A percentile compares a stretch with the other conserved stretches of the same genome.
Evolutionary conservation across 2,888 invertebrate genomes (phyloP).

Genomic region (Dinocampus coccinellae): DNA sequence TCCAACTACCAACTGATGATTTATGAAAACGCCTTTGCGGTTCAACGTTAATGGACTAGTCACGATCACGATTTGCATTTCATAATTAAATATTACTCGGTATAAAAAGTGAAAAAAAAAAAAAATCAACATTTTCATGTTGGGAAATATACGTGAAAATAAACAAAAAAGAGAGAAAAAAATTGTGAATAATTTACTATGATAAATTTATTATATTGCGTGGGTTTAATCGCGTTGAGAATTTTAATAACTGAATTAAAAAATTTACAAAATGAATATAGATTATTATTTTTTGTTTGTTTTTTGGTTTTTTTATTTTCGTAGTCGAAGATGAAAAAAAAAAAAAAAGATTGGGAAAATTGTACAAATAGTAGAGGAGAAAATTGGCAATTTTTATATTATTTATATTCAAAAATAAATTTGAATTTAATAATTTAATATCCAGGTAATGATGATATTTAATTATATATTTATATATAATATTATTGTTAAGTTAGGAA

Average conservation of each 20-base stretch:
- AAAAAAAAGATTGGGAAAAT: too few relatives aligned
- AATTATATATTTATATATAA: background rate
- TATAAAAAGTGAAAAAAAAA: background rate
- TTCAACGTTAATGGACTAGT: slow-evolving; percentile 29
- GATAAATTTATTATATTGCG: background rate
- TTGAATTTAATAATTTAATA: too few relatives aligned
- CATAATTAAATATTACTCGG: slow-evolving; percentile 24
- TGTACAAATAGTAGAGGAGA: too few relatives aligned
- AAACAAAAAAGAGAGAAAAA: background rate
- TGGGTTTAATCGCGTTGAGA: background rate
- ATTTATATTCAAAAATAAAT: too few relatives aligned
- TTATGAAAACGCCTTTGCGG: slow-evolving; percentile 23
- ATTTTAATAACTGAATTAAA: background rate
- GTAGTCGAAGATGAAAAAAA: too few relatives aligned
- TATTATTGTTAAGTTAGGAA: background rate
- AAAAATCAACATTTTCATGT: background rate
- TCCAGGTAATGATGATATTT: background rate
- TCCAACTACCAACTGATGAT: slow-evolving; percentile 10
- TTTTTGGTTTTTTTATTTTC: too few relatives aligned
- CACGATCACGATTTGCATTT: slow-evolving; percentile 32
- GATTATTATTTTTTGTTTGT: too few relatives aligned
- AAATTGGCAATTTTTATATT: too few relatives aligned
- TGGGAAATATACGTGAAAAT: background rate
- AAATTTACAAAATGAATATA: background rate
- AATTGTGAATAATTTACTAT: background rate